These are phyloP conservation scores for Brachynemurus nebulosus DNA, from an alignment of 2,888 invertebrate genomes.

Conservation along the genomic window DNA sequence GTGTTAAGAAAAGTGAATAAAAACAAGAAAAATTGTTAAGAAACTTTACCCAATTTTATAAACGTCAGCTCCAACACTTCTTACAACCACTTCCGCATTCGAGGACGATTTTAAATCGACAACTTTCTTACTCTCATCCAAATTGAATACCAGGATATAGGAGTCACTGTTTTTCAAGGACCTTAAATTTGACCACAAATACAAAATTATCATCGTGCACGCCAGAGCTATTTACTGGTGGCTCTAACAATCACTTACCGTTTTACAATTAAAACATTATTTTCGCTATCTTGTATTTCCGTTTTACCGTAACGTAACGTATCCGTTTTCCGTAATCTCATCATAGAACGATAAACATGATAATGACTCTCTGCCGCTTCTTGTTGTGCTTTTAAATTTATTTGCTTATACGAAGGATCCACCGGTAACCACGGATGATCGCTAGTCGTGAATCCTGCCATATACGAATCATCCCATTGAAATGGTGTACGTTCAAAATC, in stretches of 20 bases:
- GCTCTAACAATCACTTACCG: not conserved
- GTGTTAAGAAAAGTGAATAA: too few species aligned
- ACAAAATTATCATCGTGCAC: not conserved
- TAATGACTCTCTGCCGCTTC: constrained; percentile 38
- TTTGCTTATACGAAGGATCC: constrained; percentile 38
- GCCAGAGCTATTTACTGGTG: too few species aligned
- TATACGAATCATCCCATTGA: constrained; percentile 52
- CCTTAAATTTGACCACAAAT: not conserved
- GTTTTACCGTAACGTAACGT: constrained; percentile 40
- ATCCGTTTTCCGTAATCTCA: constrained; percentile 36
- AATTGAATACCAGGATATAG: not conserved
- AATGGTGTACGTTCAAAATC: constrained; percentile 70
- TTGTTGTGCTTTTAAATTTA: constrained; percentile 43
- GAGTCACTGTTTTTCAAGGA: not conserved
- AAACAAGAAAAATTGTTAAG: too few species aligned
- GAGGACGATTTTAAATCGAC: not conserved
- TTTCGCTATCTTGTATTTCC: constrained; percentile 27
- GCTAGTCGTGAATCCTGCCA: constrained; percentile 39
- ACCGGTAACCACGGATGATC: constrained; percentile 53
- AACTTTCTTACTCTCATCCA: not conserved
- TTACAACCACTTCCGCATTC: not conserved
- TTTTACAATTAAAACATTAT: not conserved
- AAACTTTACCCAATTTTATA: not conserved
- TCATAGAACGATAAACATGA: constrained; percentile 44
- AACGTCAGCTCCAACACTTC: not conserved